Conservation (phyloP, 2,113 vertebrate genomes). For the Tragelaphus scriptus region DNA sequence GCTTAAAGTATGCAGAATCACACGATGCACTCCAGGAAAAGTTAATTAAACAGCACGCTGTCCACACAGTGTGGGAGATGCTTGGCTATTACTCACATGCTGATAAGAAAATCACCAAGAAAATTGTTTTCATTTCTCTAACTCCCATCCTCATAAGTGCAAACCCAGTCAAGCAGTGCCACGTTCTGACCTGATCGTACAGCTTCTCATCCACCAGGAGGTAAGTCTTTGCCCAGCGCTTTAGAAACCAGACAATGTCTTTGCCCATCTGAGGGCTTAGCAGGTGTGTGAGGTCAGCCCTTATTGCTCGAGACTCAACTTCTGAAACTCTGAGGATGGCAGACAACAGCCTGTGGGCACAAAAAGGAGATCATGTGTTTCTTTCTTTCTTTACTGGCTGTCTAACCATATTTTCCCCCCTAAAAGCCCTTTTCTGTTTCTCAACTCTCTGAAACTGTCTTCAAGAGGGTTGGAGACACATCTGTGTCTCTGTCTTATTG, state of each 20-base stretch:
- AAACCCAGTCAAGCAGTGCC: not conserved
- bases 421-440: conserved; percentile 8
- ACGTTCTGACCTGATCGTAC: conserved; percentile 90
- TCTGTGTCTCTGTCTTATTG: not conserved
- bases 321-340: conserved; percentile 96
- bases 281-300: conserved; percentile 92
- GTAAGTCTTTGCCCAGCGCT: conserved; percentile 97
- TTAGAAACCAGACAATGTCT: conserved; percentile 98
- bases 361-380: conserved; percentile 62
- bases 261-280: conserved; percentile 99
- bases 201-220: conserved; percentile 97
- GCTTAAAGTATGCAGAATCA: not conserved
- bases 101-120: not conserved
- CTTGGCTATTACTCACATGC: not conserved
- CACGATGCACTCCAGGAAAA: not conserved
- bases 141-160: not conserved
- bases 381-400: not conserved
- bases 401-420: not conserved
- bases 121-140: not conserved
- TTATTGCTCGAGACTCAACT: conserved; percentile 96
- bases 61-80: not conserved
- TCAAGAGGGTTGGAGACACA: not conserved
- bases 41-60: not conserved
- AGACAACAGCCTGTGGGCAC: conserved; percentile 89
- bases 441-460: conserved; percentile 6